These are phyloP conservation scores for Hiodon alosoides DNA, from an alignment of 2,113 vertebrate species.

Conservation along the genomic window DNA sequence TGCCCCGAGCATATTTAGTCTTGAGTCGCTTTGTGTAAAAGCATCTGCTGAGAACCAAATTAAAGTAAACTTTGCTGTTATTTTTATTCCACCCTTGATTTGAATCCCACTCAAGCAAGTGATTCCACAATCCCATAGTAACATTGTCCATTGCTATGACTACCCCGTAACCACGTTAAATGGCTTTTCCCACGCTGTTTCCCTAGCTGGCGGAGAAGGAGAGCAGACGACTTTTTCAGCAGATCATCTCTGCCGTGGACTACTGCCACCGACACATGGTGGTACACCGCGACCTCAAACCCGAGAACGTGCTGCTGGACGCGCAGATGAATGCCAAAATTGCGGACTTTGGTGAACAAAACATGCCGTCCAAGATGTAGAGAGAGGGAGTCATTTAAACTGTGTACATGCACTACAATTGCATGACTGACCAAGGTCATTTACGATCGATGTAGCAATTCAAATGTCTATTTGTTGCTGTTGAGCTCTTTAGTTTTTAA, in stretches of 20 bases:
- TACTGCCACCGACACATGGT: slow-evolving; percentile 99
- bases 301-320: slow-evolving; percentile 96
- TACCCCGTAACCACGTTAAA: too few relatives aligned
- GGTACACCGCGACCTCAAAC: slow-evolving; percentile 95
- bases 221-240: slow-evolving; percentile 91
- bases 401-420: too few relatives aligned
- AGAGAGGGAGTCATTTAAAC: neutral
- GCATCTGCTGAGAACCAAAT: too few relatives aligned
- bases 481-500: too few relatives aligned
- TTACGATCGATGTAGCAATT: too few relatives aligned
- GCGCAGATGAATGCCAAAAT: slow-evolving; percentile 99
- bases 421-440: too few relatives aligned
- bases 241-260: slow-evolving; percentile 97
- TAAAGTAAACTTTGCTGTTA: too few relatives aligned
- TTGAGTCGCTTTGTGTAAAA: too few relatives aligned
- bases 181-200: slow-evolving; percentile 9
- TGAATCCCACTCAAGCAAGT: too few relatives aligned
- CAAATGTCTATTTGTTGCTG: too few relatives aligned
- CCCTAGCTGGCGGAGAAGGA: slow-evolving; percentile 92
- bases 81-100: too few relatives aligned
- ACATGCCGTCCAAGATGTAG: neutral
- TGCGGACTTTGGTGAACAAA: slow-evolving; percentile 86
- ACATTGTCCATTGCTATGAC: neutral
- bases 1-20: too few relatives aligned
- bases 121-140: neutral